Base-by-base conservation (phyloP, 2,113 vertebrate species). In the Tinamus guttatus region DNA sequence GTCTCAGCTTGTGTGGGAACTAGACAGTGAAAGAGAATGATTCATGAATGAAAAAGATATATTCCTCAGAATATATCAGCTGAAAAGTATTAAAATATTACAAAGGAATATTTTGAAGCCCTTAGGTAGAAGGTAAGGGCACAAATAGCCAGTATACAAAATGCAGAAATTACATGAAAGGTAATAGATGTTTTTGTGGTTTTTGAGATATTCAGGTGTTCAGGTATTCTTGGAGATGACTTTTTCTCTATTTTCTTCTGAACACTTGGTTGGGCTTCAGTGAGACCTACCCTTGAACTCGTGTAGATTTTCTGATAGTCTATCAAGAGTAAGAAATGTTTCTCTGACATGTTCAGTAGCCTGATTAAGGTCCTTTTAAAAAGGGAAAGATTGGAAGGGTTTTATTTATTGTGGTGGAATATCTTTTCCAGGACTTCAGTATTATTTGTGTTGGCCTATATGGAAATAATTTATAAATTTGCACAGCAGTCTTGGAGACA, bases 1-100 rank as follows among this genome's bases (percentile, higher is more conserved):
- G 28, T 30, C 18, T 71, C 16, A 3, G 63, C 95, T 96, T 30
- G 75, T n/a, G 71, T 0, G 4, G 52, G 91, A 86, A 73, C 22
- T 62, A 93, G 56, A 67, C 84, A 93, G 78, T 78, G 81, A 58
- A 92, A 77, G 30, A 90, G 97, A 96, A 89, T 91, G 87, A 95
- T 94, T 96, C 81, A 94, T 95, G 95, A 94, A 91, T 89, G 32
- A 25, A 51, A 75, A 95, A 83, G 13, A 79, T 82, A 19, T 13
- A 30, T 58, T 20, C 11, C 71, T 70, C 90, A 43, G 41, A 77
- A 78, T 40, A 30, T 40, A 95, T 89, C 2, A 6, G 91, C 59
- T 78, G 85, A 83, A 87, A 85, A 94, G 16, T 43, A 58, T 87
- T 94, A 77, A 97, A 96, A 93, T 91, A 58, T 9, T 93, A n/a